These are phyloP conservation scores for Coleophora deauratella DNA, from an alignment of 2,888 invertebrate genomes.

Conservation along the genomic window DNA sequence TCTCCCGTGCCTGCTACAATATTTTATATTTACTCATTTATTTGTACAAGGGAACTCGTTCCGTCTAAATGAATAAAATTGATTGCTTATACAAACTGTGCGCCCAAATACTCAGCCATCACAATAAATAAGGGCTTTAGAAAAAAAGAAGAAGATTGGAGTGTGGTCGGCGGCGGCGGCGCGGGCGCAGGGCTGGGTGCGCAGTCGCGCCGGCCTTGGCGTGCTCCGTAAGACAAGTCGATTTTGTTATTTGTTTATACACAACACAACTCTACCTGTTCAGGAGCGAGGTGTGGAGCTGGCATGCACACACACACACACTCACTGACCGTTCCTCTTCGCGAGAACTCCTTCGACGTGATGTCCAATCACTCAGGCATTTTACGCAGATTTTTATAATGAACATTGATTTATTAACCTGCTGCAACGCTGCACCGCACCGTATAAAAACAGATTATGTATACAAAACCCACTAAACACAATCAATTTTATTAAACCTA, in stretches of 20 bases:
- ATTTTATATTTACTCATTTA: slow-evolving; percentile 58
- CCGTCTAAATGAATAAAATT: slow-evolving; percentile 73
- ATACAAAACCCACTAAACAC: slow-evolving; percentile 52
- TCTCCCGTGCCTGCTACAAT: slow-evolving; percentile 33
- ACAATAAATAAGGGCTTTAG: slow-evolving; percentile 69
- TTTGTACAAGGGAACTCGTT: slow-evolving; percentile 61
- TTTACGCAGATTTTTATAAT: slow-evolving; percentile 69
- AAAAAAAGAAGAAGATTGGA: slow-evolving; percentile 48
- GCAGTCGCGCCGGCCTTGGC: slow-evolving; percentile 51
- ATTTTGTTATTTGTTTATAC: slow-evolving; percentile 74
- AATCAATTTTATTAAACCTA: slow-evolving; percentile 37
- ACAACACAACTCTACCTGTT: slow-evolving; percentile 71
- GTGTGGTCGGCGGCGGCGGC: slow-evolving; percentile 23
- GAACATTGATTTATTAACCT: slow-evolving; percentile 60
- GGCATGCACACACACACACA: slow-evolving; percentile 25
- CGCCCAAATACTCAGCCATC: slow-evolving; percentile 70
- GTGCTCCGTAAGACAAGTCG: slow-evolving; percentile 67
- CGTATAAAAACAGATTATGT: slow-evolving; percentile 51
- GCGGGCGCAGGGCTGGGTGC: slow-evolving; percentile 29
- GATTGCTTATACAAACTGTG: slow-evolving; percentile 74
- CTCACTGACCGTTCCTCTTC: slow-evolving; percentile 16
- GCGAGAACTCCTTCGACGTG: slow-evolving; percentile 11
- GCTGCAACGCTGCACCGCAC: slow-evolving; percentile 48
- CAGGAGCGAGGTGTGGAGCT: slow-evolving; percentile 28
- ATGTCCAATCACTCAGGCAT: slow-evolving; percentile 58